Percentiles rank a stretch among this genome's conserved stretches.
Evolutionary conservation across 2,888 invertebrate genomes (phyloP).

Genomic region (Andricus curvator): DNA sequence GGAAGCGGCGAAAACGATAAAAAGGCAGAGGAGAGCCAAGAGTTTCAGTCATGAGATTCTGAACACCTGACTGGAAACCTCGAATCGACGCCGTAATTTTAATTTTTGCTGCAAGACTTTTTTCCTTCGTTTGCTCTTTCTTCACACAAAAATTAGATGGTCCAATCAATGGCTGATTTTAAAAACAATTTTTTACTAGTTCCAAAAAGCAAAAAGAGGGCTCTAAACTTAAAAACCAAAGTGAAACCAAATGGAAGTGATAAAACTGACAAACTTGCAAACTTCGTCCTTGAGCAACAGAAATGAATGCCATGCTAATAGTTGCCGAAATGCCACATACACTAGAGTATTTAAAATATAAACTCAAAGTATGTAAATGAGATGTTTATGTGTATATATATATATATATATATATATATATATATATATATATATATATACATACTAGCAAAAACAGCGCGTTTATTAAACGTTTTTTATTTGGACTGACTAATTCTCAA

Average conservation of each 20-base stretch:
- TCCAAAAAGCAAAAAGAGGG: background rate
- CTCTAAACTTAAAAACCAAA: background rate
- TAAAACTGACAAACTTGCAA: background rate
- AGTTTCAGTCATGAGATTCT: background rate
- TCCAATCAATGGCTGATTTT: too few species aligned
- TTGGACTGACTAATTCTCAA: too few species aligned
- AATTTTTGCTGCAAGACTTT: too few species aligned
- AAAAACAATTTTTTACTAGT: background rate
- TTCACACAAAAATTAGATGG: too few species aligned
- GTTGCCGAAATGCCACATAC: background rate
- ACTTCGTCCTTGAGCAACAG: background rate
- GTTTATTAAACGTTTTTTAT: too few species aligned
- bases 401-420: too few species aligned
- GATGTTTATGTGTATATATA: slow-evolving; percentile 23
- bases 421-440: too few species aligned
- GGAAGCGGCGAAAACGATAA: too few species aligned
- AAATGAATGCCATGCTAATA: background rate
- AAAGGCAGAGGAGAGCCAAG: background rate
- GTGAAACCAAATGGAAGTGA: background rate
- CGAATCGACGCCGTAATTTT: too few species aligned
- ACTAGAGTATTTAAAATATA: background rate
- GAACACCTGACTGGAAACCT: too few species aligned
- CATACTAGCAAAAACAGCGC: too few species aligned
- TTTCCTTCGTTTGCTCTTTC: too few species aligned
- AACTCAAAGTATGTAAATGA: background rate